Conservation (phyloP, 2,113 vertebrate species). For the Crotalus helleri region DNA sequence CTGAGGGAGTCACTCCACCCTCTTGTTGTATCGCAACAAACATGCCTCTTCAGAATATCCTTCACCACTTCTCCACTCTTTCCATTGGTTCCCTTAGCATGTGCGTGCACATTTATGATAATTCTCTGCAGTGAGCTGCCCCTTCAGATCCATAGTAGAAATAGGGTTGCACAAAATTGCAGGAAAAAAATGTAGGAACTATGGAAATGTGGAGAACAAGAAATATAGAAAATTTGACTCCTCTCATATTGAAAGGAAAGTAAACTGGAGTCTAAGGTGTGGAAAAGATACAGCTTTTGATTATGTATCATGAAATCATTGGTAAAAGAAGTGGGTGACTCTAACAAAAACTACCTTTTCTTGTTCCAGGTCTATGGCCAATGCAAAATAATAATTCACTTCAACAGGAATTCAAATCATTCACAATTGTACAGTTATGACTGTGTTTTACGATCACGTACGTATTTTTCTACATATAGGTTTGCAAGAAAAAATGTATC, state of each 20-base stretch:
- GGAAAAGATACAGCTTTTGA: not conserved
- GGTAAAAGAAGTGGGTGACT: not conserved
- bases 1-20: too few species aligned
- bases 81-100: not conserved
- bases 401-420: conserved; percentile 53
- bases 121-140: not conserved
- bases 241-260: not conserved
- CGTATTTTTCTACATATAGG: not conserved
- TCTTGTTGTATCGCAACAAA: not conserved
- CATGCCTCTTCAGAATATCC: not conserved
- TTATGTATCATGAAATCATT: not conserved
- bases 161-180: not conserved
- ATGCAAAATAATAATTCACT: conserved; percentile 65
- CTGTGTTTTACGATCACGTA: conserved; percentile 70
- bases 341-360: conserved; percentile 20
- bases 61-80: not conserved
- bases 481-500: not conserved
- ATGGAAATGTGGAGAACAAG: not conserved
- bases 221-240: not conserved
- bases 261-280: not conserved
- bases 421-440: conserved; percentile 60
- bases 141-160: not conserved
- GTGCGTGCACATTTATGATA: not conserved
- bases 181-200: not conserved
- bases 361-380: conserved; percentile 69